Evolutionary conservation across 1,140 invertebrate species (phyloP).

Genomic region (Heterodera schachtii): DNA sequence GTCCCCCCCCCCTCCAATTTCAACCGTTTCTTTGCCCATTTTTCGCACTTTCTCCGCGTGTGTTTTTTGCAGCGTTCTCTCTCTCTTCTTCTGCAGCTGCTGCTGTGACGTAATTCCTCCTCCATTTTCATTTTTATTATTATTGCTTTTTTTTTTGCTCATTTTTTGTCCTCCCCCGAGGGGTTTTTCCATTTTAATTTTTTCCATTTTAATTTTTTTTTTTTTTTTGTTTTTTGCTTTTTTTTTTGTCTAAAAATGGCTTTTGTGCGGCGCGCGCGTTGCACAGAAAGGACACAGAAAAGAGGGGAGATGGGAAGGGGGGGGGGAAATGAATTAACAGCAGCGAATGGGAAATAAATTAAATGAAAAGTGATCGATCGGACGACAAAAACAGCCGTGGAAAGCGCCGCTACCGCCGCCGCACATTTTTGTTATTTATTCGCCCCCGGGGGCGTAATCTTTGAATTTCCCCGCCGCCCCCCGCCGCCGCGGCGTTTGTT

Average conservation of each 20-base stretch:
- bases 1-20: no score
- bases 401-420: no score
- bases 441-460: no score
- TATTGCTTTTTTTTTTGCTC: no score
- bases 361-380: not conserved
- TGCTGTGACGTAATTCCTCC: not conserved
- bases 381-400: not conserved
- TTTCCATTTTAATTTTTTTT: not conserved
- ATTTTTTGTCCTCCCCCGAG: not conserved
- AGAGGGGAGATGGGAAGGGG: no score
- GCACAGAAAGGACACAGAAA: no score
- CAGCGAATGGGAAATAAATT: not conserved
- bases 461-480: no score
- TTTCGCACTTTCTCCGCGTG: not conserved
- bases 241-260: no score
- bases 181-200: not conserved
- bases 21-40: not conserved
- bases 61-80: not conserved
- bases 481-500: no score
- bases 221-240: not conserved
- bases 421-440: not conserved
- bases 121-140: not conserved
- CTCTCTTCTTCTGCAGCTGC: not conserved
- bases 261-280: no score
- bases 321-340: no score